phyloP scores from a whole-genome alignment of 2,113 vertebrate species.

The Pedetes capensis region DNA sequence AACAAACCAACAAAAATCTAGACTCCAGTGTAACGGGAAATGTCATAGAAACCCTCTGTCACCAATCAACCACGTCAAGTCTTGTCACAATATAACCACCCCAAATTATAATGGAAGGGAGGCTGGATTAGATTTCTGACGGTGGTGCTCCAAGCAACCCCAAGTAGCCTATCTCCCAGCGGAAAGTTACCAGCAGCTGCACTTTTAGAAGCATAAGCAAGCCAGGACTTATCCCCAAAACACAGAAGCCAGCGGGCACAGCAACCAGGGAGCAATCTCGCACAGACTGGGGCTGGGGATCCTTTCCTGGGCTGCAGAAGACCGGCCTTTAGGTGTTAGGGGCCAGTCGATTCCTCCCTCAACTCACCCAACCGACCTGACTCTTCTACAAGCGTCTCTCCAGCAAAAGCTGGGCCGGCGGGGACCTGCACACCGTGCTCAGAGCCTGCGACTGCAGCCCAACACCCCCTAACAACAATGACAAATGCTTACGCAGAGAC shows the following conservation, averaged over 20 bases:
- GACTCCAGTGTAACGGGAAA: background rate
- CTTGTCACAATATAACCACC: background rate
- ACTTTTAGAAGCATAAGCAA: background rate
- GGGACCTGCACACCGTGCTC: background rate
- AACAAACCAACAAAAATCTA: no score
- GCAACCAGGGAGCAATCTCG: background rate
- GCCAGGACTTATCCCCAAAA: background rate
- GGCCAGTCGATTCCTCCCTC: background rate
- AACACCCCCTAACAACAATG: background rate
- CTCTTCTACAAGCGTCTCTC: background rate
- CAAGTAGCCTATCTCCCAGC: background rate
- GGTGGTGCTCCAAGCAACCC: background rate
- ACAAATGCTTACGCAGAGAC: conserved; percentile 82
- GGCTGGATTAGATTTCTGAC: background rate
- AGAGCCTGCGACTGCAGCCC: background rate
- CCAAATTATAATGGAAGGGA: background rate
- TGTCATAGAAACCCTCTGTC: background rate
- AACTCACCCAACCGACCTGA: no score
- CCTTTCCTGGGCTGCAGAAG: background rate
- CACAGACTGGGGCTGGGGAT: background rate
- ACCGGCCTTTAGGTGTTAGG: background rate
- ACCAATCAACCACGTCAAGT: background rate
- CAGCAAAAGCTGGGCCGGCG: background rate
- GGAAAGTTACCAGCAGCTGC: background rate
- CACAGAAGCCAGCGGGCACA: background rate